Conservation (phyloP, 2,113 vertebrate genomes). For the Bostrychus sinensis region DNA sequence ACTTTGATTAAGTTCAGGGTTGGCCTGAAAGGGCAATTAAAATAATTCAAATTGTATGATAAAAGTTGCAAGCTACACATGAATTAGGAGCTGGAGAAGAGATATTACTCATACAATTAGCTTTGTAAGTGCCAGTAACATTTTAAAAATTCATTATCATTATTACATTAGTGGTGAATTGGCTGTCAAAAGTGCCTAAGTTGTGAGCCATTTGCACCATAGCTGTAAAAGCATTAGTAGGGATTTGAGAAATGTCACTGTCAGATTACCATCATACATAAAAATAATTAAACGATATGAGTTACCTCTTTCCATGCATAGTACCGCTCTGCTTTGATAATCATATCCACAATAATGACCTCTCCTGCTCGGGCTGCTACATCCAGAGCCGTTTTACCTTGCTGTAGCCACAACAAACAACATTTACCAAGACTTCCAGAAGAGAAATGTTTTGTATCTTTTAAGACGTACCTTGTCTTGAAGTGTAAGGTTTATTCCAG, state of each 20-base stretch:
- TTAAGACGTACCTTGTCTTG: slow-evolving; percentile 68
- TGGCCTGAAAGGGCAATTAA: slow-evolving; percentile 80
- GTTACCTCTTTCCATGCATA: slow-evolving; percentile 82
- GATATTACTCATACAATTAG: slow-evolving; percentile 45
- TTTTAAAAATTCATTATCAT: slow-evolving; percentile 25
- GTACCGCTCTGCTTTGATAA: slow-evolving; percentile 93
- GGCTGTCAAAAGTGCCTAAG: slow-evolving; percentile 29
- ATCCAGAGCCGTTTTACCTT: slow-evolving; percentile 85
- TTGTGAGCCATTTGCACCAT: slow-evolving; percentile 11
- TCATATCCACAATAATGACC: slow-evolving; percentile 89
- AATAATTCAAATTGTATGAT: slow-evolving; percentile 68
- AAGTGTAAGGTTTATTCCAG: slow-evolving; percentile 79
- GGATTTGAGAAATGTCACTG: slow-evolving; percentile 32
- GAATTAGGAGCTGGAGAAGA: slow-evolving; percentile 13
- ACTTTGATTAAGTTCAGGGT: slow-evolving; percentile 56
- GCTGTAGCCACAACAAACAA: slow-evolving; percentile 65
- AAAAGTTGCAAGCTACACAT: slow-evolving; percentile 62
- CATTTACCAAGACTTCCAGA: not conserved
- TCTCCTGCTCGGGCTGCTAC: slow-evolving; percentile 86
- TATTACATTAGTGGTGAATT: slow-evolving; percentile 55
- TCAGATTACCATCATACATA: not conserved
- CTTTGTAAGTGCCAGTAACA: slow-evolving; percentile 44
- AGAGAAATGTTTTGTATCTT: not conserved
- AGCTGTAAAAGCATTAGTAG: slow-evolving; percentile 36
- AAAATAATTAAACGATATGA: not conserved